Evolutionary conservation across 2,888 invertebrate species (phyloP).

Genomic region (Dicranocentrus wangi): DNA sequence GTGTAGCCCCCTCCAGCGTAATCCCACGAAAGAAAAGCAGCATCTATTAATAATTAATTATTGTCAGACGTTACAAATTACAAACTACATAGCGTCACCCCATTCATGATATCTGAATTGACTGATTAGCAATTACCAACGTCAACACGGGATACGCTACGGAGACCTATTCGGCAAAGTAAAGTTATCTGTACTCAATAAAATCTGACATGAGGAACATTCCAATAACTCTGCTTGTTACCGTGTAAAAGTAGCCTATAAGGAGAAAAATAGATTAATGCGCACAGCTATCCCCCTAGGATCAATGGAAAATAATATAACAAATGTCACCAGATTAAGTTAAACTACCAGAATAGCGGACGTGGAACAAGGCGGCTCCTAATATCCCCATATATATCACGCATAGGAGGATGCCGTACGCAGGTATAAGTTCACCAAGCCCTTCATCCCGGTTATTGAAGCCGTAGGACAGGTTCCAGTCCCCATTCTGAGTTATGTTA

Average conservation of each 20-base stretch:
- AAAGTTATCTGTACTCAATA: too few species aligned
- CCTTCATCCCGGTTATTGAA: conserved; percentile 34
- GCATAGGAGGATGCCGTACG: not conserved
- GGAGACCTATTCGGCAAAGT: conserved; percentile 10
- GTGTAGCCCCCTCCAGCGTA: conserved; percentile 29
- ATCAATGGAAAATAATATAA: too few species aligned
- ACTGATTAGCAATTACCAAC: too few species aligned
- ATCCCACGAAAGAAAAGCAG: conserved; percentile 35
- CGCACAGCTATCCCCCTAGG: not conserved
- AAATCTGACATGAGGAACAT: not conserved
- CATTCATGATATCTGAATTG: too few species aligned
- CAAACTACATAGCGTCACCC: too few species aligned
- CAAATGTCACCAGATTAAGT: too few species aligned
- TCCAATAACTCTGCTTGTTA: not conserved
- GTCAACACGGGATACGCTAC: not conserved
- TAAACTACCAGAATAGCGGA: conserved; percentile 24
- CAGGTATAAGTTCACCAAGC: conserved; percentile 20
- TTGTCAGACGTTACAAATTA: too few species aligned
- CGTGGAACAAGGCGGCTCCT: not conserved
- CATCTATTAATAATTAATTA: conserved; percentile 11
- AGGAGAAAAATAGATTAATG: not conserved
- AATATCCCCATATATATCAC: not conserved
- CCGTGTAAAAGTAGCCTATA: conserved; percentile 39
- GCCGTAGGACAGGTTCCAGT: conserved; percentile 27
- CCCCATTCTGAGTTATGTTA: conserved; percentile 12